Conservation (phyloP, 2,797 vertebrate species). For the Lepus oiostolus region DNA sequence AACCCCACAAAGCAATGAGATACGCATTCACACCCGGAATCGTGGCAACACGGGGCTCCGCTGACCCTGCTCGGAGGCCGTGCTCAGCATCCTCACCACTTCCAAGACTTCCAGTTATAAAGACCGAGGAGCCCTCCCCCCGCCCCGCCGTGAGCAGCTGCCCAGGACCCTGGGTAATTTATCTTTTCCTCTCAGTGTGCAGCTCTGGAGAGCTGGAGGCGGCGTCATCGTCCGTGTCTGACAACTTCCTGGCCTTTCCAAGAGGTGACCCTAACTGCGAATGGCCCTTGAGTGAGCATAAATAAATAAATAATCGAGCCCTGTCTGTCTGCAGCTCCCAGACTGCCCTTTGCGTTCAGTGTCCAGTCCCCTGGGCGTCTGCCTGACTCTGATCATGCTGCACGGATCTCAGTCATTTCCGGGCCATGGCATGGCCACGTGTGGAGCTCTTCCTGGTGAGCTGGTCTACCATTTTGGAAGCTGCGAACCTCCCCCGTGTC, state of each 20-base stretch:
- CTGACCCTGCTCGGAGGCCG: accelerated
- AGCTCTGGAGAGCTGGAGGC: background rate
- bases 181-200: too few species aligned
- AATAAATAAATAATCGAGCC: background rate
- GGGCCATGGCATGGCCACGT: too few species aligned
- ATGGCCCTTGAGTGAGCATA: background rate
- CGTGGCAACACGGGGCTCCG: accelerated
- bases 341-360: background rate
- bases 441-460: too few species aligned
- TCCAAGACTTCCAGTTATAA: background rate
- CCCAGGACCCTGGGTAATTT: too few species aligned
- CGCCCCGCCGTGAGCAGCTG: accelerated
- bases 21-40: accelerated
- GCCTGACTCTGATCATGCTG: background rate
- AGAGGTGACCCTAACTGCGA: background rate
- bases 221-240: background rate
- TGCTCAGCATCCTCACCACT: background rate
- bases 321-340: background rate
- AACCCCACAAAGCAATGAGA: background rate
- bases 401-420: too few species aligned
- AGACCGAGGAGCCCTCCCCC: background rate
- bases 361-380: background rate
- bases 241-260: background rate
- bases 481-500: accelerated
- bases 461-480: background rate